Percentiles rank a stretch among this genome's conserved stretches.
These are phyloP conservation scores for Therioaphis trifolii DNA, from an alignment of 2,888 invertebrate genomes.

Conservation along the genomic window DNA sequence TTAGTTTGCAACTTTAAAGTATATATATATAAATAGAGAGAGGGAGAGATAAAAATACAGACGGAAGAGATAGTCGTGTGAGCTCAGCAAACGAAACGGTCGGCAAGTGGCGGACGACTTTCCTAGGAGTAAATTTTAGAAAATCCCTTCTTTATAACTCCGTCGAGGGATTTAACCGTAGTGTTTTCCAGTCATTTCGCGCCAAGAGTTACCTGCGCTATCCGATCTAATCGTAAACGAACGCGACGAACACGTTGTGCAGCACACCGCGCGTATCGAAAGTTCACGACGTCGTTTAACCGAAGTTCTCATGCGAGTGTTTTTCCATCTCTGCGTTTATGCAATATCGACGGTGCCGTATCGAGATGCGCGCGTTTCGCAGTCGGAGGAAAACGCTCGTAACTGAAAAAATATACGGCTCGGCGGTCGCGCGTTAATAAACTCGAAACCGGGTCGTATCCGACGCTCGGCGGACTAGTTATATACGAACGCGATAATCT, in stretches of 20 bases:
- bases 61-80: too few species aligned
- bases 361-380: neutral
- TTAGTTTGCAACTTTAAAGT: neutral
- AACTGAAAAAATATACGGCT: neutral
- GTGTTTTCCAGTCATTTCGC: slow-evolving; percentile 12
- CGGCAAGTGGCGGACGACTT: neutral
- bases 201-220: neutral
- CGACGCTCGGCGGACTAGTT: too few species aligned
- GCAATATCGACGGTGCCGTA: neutral
- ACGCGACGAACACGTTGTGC: neutral
- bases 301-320: neutral
- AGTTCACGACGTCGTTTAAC: slow-evolving; percentile 34
- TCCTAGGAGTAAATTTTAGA: slow-evolving; percentile 31
- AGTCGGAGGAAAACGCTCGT: neutral
- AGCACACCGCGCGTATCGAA: neutral
- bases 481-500: neutral
- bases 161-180: slow-evolving; percentile 2
- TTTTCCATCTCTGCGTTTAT: slow-evolving; percentile 15
- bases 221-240: slow-evolving; percentile 2
- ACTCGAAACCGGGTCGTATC: too few species aligned
- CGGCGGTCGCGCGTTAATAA: neutral
- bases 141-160: slow-evolving; percentile 48
- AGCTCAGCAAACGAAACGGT: too few species aligned
- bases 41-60: too few species aligned
- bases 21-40: too few species aligned